Evolutionary conservation across 2,888 invertebrate genomes (phyloP).

Genomic region (Barypeithes pellucidus): DNA sequence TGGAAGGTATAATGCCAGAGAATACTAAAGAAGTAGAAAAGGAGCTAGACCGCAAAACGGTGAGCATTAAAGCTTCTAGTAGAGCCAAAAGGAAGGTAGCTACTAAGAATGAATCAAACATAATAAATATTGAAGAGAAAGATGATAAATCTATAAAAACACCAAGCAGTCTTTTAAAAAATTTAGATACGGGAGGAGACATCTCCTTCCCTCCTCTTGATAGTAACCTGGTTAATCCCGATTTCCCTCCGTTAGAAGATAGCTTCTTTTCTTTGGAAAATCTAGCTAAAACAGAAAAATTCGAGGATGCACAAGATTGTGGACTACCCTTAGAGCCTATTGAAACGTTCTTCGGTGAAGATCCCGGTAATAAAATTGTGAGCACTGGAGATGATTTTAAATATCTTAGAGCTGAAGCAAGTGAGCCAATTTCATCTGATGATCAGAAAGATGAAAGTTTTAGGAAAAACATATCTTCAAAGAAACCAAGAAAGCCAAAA

Average conservation of each 20-base stretch:
- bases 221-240: constrained; percentile 47
- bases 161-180: constrained; percentile 30
- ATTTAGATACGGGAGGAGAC: constrained; percentile 21
- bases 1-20: constrained; percentile 15
- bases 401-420: constrained; percentile 36
- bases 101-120: constrained; percentile 15
- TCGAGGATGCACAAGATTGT: constrained; percentile 62
- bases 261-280: constrained; percentile 61
- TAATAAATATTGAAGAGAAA: constrained; percentile 9
- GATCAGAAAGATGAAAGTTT: constrained; percentile 50
- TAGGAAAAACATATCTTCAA: constrained; percentile 58
- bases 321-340: constrained; percentile 46
- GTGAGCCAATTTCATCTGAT: constrained; percentile 51
- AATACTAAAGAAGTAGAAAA: constrained; percentile 21
- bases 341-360: constrained; percentile 36
- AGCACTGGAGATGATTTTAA: constrained; percentile 1
- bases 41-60: constrained; percentile 33
- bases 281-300: constrained; percentile 57
- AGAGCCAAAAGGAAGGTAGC: constrained; percentile 14
- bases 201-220: constrained; percentile 45
- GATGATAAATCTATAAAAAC: constrained; percentile 28
- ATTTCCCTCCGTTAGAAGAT: constrained; percentile 60
- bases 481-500: constrained; percentile 67
- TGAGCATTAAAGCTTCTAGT: background rate
- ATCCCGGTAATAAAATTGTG: constrained; percentile 30